Evolutionary conservation across 2,797 vertebrate species (phyloP).

Genomic region (Falco peregrinus): DNA sequence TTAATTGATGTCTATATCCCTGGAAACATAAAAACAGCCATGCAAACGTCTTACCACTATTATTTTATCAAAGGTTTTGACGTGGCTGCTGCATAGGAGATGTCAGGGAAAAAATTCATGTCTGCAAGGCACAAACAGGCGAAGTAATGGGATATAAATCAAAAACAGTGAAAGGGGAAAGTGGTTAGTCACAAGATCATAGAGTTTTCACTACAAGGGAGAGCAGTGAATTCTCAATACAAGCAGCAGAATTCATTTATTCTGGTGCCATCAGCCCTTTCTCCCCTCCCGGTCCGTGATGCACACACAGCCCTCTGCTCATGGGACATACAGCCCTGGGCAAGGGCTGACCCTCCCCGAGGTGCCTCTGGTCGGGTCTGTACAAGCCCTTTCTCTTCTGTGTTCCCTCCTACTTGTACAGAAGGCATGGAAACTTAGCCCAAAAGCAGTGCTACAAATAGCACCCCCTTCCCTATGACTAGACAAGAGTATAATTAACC

Average conservation of each 20-base stretch:
- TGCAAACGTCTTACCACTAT: slow-evolving; percentile 64
- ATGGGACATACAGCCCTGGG: neutral
- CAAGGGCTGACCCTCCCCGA: neutral
- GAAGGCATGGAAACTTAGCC: neutral
- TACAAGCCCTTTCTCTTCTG: neutral
- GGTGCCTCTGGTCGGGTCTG: neutral
- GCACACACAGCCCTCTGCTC: too few species aligned
- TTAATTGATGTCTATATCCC: slow-evolving; percentile 78
- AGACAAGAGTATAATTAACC: neutral
- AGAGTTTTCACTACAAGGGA: slow-evolving; percentile 69
- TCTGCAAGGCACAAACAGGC: slow-evolving; percentile 70
- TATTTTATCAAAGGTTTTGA: slow-evolving; percentile 74
- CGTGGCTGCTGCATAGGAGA: slow-evolving; percentile 66
- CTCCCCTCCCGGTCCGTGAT: neutral
- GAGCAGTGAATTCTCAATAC: slow-evolving; percentile 63
- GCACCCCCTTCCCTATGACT: neutral
- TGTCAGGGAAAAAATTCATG: slow-evolving; percentile 73
- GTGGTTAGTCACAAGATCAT: slow-evolving; percentile 66
- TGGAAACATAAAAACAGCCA: slow-evolving; percentile 73
- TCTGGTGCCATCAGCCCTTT: neutral
- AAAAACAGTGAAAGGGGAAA: slow-evolving; percentile 73
- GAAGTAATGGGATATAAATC: slow-evolving; percentile 77
- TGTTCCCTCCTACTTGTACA: neutral
- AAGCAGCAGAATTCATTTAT: slow-evolving; percentile 34
- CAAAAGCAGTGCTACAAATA: neutral